A percentile compares a stretch with the other conserved stretches of the same genome.
These are phyloP conservation scores for Ctenochaetus hawaiiensis DNA, from an alignment of 2,797 vertebrate genomes.

Conservation along the genomic window DNA sequence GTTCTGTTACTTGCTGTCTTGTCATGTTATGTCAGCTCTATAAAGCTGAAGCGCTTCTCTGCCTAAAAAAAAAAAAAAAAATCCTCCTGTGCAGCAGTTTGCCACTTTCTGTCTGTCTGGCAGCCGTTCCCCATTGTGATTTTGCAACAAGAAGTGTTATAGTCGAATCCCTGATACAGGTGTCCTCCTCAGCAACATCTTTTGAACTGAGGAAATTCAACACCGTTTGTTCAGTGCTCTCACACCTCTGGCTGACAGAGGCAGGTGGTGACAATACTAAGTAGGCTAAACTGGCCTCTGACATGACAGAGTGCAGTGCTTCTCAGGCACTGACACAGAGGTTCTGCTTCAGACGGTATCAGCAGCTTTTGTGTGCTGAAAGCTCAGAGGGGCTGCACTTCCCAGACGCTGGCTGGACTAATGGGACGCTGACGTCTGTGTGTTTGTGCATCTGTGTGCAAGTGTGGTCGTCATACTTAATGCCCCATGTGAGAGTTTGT, in stretches of 20 bases:
- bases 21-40: neutral
- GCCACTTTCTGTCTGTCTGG: slow-evolving; percentile 14
- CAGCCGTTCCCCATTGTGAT: slow-evolving; percentile 20
- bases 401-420: slow-evolving; percentile 28
- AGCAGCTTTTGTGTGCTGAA: slow-evolving; percentile 67
- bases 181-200: slow-evolving; percentile 48
- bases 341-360: slow-evolving; percentile 45
- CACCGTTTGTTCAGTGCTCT: slow-evolving; percentile 26
- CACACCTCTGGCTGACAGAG: slow-evolving; percentile 25
- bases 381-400: slow-evolving; percentile 52
- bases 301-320: slow-evolving; percentile 54
- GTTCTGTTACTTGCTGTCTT: neutral
- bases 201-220: slow-evolving; percentile 34
- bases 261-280: slow-evolving; percentile 61
- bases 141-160: slow-evolving; percentile 21
- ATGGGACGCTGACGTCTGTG: slow-evolving; percentile 29
- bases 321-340: slow-evolving; percentile 59
- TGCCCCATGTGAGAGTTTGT: too few species aligned
- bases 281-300: slow-evolving; percentile 40
- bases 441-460: neutral
- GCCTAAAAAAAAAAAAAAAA: neutral
- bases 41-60: slow-evolving; percentile 26
- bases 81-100: slow-evolving; percentile 33
- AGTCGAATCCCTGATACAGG: slow-evolving; percentile 15
- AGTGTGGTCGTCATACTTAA: neutral